Evolutionary conservation across 2,113 vertebrate genomes (phyloP).

Genomic region (Oryzias woworae): DNA sequence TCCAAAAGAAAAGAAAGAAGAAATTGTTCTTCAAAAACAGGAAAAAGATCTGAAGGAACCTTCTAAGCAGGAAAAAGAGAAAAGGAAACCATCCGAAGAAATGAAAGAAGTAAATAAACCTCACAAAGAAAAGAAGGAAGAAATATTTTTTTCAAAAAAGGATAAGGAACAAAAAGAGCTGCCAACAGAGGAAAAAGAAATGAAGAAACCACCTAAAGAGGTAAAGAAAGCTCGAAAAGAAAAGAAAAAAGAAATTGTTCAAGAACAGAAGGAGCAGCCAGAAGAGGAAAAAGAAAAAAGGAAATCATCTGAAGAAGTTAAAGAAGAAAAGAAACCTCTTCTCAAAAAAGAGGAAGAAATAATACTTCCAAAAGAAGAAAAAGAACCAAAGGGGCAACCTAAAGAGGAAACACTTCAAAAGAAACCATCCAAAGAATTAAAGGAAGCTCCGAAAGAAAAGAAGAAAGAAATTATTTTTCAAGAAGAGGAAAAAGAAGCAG

Average conservation of each 20-base stretch:
- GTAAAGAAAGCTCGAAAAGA: not conserved
- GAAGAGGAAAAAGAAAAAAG: not conserved
- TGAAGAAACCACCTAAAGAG: not conserved
- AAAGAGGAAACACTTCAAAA: not conserved
- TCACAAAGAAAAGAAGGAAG: not conserved
- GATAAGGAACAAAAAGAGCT: not conserved
- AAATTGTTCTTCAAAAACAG: not conserved
- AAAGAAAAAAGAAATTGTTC: not conserved
- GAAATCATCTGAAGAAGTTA: not conserved
- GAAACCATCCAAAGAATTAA: conserved; percentile 3
- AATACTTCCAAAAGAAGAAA: not conserved
- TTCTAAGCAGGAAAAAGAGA: not conserved
- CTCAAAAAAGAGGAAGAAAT: not conserved
- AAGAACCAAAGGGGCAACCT: not conserved
- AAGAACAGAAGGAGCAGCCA: not conserved
- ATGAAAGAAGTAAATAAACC: not conserved
- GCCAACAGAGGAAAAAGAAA: not conserved
- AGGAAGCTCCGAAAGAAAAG: not conserved
- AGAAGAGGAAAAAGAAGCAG: not conserved
- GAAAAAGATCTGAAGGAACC: not conserved
- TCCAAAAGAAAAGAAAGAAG: not conserved
- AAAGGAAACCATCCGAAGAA: not conserved
- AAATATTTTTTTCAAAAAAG: not conserved
- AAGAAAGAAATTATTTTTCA: not conserved
- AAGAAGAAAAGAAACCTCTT: rapidly evolving